A percentile compares a stretch with the other conserved stretches of the same genome.
These are phyloP conservation scores for Botia kubotai DNA, from an alignment of 2,797 vertebrate species.

Conservation along the genomic window DNA sequence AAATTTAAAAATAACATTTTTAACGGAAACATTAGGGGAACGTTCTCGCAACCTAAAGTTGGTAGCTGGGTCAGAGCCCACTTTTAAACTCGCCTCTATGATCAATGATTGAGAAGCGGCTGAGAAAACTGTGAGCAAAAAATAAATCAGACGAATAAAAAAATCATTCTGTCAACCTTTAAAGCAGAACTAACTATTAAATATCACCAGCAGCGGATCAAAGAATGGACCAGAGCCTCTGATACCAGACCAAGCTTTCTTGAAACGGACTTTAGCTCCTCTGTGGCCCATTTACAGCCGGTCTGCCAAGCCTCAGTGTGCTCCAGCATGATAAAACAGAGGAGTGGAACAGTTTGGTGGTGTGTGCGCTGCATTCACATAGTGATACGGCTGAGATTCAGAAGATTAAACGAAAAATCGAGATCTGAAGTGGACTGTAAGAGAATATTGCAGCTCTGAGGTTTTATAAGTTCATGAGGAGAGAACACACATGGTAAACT, in stretches of 20 bases:
- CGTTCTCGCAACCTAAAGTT: too few species aligned
- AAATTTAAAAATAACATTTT: too few species aligned
- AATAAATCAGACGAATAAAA: slow-evolving; percentile 22
- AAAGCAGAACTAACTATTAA: slow-evolving; percentile 50
- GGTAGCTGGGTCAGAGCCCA: not conserved
- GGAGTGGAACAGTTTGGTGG: slow-evolving; percentile 42
- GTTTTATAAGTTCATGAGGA: slow-evolving; percentile 30
- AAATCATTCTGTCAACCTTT: slow-evolving; percentile 40
- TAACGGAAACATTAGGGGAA: too few species aligned
- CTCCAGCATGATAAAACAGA: slow-evolving; percentile 43
- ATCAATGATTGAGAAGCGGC: slow-evolving; percentile 36
- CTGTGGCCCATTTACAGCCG: slow-evolving; percentile 17
- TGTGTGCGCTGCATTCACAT: not conserved
- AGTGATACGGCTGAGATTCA: slow-evolving; percentile 22
- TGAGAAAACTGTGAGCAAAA: slow-evolving; percentile 29
- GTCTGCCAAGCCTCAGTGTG: slow-evolving; percentile 36
- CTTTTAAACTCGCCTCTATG: slow-evolving; percentile 22
- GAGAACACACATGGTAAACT: slow-evolving; percentile 26
- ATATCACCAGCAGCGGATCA: slow-evolving; percentile 57
- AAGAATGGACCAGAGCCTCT: slow-evolving; percentile 55
- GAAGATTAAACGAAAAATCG: slow-evolving; percentile 35
- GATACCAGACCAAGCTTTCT: slow-evolving; percentile 39
- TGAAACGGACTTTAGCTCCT: slow-evolving; percentile 23
- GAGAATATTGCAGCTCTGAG: slow-evolving; percentile 9
- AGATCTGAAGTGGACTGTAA: slow-evolving; percentile 17